phyloP scores from a whole-genome alignment of 2,113 vertebrate genomes.

The Neotoma lepida region DNA sequence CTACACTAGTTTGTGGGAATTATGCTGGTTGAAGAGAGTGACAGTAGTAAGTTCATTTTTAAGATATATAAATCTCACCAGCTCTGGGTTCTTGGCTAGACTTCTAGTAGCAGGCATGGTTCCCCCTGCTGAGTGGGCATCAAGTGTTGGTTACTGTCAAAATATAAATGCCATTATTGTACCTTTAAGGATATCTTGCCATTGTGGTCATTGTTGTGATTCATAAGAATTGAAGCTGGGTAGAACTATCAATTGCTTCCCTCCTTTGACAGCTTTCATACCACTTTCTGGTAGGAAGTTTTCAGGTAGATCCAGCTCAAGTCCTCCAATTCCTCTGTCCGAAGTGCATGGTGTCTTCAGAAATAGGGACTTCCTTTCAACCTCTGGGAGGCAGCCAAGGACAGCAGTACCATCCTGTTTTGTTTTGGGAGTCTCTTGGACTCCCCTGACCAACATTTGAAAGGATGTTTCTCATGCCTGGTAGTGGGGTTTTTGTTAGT shows the following conservation, averaged over 20 bases:
- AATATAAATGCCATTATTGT: background rate
- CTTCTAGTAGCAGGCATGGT: background rate
- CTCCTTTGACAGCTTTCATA: background rate
- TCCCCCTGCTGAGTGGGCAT: background rate
- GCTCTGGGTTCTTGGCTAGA: background rate
- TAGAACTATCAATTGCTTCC: background rate
- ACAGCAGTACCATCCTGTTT: background rate
- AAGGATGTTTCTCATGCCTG: background rate
- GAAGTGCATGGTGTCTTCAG: background rate
- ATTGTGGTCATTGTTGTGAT: background rate
- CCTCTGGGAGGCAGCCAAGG: background rate
- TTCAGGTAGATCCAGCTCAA: background rate
- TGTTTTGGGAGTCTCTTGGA: background rate
- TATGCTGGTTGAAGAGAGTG: background rate
- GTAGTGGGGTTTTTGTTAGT: background rate
- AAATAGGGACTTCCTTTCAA: background rate
- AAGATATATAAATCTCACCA: background rate
- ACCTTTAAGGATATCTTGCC: background rate
- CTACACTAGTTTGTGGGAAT: background rate
- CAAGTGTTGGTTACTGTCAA: background rate
- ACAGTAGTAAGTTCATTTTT: background rate
- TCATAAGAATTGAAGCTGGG: background rate
- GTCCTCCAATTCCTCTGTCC: background rate
- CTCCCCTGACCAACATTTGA: background rate
- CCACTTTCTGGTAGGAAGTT: background rate